Evolutionary conservation across 2,797 vertebrate species (phyloP), one percentile per base, ranked within the genome.

Genomic region (Anguilla obscura): DNA sequence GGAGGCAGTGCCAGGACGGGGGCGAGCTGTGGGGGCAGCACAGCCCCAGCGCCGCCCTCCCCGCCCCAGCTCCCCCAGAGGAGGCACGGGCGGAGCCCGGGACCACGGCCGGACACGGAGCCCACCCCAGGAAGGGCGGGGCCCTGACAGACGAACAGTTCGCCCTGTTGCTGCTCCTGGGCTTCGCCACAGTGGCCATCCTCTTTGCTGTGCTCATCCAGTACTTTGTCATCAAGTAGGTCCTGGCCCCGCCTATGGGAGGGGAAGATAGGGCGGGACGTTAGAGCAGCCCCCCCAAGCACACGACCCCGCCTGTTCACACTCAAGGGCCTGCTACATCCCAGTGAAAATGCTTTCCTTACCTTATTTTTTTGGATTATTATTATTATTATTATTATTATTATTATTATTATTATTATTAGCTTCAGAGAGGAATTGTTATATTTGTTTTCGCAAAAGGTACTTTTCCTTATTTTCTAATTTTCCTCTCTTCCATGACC

Each of bases 211-310:
- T 96, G 27, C 90, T 95, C 83, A 95, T 97, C 87, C 96, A 97
- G 91, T 94, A 96, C 92, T 94, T 96, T 6, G 92, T 97, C 71
- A 95, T 96, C 91, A 96, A 96, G 90, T 96, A 96, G 92, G 88
- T 85, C 33, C 80, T 79, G 1, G 88, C 76, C 45, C 30, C 30
- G 33, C 85, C 54, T 9, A 18, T n/a, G n/a, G 40, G 79, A 48
- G 52, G 84, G 63, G 18, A 14, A n/a, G 4, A n/a, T n/a, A 24
- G 63, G 40, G 66, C 79, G 56, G 71, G 84, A 14, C 27, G 16
- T 27, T 76, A 86, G 69, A 88, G 74, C 89, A 85, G 85, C 86
- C 89, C 63, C 40, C 87, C 16, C 52, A 85, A 88, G 84, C 86
- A 89, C 87, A 89, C 66, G 60, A 66, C 87, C 87, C 58, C 86